These are phyloP conservation scores for Hiodon tergisus DNA, from an alignment of 2,113 vertebrate genomes.

Conservation along the genomic window DNA sequence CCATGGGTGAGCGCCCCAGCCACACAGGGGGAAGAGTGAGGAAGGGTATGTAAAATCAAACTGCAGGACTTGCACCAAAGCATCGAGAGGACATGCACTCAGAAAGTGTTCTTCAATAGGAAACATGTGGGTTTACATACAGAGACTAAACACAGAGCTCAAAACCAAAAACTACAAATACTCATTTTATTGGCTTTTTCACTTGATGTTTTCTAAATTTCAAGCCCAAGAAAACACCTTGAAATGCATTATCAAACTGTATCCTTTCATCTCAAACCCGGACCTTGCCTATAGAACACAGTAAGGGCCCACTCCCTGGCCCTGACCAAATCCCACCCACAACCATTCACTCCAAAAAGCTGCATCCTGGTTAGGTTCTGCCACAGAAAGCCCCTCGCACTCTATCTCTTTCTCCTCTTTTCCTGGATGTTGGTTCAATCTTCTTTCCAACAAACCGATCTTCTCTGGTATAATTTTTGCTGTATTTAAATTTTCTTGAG, in stretches of 20 bases:
- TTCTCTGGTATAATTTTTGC: background rate
- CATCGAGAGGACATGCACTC: conserved; percentile 1
- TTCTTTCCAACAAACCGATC: background rate
- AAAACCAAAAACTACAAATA: background rate
- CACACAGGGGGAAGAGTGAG: conserved; percentile 82
- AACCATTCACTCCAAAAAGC: conserved; percentile 9
- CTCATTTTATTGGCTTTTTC: background rate
- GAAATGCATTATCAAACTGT: no score
- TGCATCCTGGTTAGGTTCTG: conserved; percentile 4
- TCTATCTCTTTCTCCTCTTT: background rate
- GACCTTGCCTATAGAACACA: background rate
- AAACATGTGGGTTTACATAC: background rate
- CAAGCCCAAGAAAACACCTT: background rate
- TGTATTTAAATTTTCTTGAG: background rate
- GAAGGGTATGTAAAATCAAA: conserved; percentile 79
- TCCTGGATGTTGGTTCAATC: background rate
- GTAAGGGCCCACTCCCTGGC: background rate
- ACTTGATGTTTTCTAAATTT: background rate
- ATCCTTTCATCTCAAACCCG: background rate
- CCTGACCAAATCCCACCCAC: background rate
- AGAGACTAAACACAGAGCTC: background rate
- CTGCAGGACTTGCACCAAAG: conserved; percentile 4
- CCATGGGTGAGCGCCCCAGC: conserved; percentile 79
- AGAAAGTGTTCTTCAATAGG: background rate
- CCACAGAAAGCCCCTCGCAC: background rate